Base-by-base conservation (phyloP, 2,113 vertebrate genomes). In the Ctenomys sociabilis region DNA sequence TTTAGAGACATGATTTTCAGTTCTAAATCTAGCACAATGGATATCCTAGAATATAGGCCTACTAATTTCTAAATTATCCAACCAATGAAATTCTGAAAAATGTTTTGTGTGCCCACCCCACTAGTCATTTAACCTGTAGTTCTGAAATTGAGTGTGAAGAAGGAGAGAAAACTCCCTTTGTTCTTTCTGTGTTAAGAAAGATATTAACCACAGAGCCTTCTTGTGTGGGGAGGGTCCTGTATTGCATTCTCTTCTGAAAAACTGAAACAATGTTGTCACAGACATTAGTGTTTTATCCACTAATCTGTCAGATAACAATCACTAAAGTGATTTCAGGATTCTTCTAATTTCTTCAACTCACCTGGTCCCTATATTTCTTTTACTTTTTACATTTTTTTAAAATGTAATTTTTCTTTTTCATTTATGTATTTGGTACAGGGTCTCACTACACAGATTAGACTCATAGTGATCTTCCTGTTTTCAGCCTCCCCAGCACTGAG, bases 21-120 rank as follows among this genome's bases (percentile, higher is more conserved):
- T 82, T 97, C 78, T 86, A 90, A 90, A 91, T 94, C 81, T 68
- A 77, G 73, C 77, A 24, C 93, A 95, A 93, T 75, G 72, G 26
- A 88, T 35, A 94, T 49, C 82, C 88, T 5, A 54, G 45, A 95
- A 83, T 49, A 64, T 4, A 81, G 28, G 49, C 32, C 26, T 19
- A 35, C 28, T 77, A 75, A 94, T 96, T 45, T 95, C 83, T 49
- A 91, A 92, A 94, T 80, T 11, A 85, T 64, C 4, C 30, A 96
- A 90, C 22, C 14, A 85, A 95, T 83, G 9, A 90, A 96, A 95
- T 30, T 57, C n/a, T n/a, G 70, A 91, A 90, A 88, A 77, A 57
- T 37, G 5, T 80, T 93, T 91, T 19, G 57, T 89, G 0, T 85
- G 35, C 2, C 24, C 19, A 21, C 32, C 43, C 11, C 10, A 0